phyloP scores from a whole-genome alignment of 1,140 invertebrate genomes.

The Saccostrea echinata region DNA sequence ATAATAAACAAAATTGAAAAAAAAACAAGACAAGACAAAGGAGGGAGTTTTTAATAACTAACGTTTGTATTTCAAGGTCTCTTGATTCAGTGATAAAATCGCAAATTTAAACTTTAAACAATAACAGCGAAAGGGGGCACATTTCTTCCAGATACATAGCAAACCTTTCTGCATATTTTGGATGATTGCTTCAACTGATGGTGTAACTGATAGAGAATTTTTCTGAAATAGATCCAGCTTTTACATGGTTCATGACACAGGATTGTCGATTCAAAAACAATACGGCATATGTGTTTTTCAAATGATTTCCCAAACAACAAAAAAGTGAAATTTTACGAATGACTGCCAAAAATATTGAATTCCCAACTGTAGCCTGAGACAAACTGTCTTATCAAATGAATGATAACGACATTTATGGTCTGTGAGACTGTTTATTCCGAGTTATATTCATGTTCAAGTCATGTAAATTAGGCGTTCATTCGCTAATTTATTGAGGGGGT shows the following conservation, averaged over 20 bases:
- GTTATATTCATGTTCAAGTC: background rate
- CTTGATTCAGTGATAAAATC: no score
- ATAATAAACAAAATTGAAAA: background rate
- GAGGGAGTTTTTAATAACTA: background rate
- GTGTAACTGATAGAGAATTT: background rate
- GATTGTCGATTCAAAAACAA: background rate
- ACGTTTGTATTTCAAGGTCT: background rate
- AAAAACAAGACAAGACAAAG: no score
- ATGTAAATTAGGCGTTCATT: background rate
- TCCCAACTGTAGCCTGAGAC: background rate
- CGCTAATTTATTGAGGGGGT: no score
- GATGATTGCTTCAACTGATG: background rate
- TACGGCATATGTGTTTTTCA: background rate
- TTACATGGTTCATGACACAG: slow-evolving; percentile 7
- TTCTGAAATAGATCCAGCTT: background rate
- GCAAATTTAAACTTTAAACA: no score
- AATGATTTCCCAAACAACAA: background rate
- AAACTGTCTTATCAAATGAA: background rate
- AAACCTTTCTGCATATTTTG: background rate
- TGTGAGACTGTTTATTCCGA: background rate
- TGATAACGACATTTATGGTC: background rate
- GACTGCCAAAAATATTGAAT: background rate
- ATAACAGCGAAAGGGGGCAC: no score
- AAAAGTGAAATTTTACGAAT: slow-evolving; percentile 31
- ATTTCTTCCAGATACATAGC: no score